Evolutionary conservation across 2,113 vertebrate genomes (phyloP).

Genomic region (Nettapus auritus): DNA sequence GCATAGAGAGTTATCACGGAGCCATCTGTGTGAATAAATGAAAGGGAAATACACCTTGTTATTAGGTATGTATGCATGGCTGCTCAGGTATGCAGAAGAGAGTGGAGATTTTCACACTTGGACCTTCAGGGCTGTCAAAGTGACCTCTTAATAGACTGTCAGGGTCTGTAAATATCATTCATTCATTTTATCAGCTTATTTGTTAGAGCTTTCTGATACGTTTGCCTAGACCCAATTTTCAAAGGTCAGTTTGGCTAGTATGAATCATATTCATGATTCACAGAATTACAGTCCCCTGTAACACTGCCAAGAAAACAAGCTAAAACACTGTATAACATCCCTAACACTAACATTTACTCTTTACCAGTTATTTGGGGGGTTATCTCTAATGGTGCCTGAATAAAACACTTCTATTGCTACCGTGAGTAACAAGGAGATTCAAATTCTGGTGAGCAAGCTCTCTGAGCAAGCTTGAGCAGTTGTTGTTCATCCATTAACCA

Average conservation of each 20-base stretch:
- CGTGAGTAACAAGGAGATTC: neutral
- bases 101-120: neutral
- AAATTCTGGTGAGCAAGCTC: slow-evolving; percentile 3
- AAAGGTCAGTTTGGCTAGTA: slow-evolving; percentile 66
- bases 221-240: slow-evolving; percentile 47
- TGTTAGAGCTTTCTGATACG: slow-evolving; percentile 36
- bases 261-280: slow-evolving; percentile 40
- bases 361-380: neutral
- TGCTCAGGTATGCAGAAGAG: neutral
- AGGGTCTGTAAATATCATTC: slow-evolving; percentile 24
- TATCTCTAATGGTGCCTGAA: neutral
- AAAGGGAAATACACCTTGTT: neutral
- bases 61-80: neutral
- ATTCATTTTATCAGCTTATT: slow-evolving; percentile 45
- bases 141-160: slow-evolving; percentile 18
- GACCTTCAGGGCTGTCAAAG: neutral
- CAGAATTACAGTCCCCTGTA: neutral
- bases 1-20: neutral
- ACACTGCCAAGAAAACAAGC: slow-evolving; percentile 12
- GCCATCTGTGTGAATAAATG: neutral
- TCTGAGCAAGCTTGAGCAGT: neutral
- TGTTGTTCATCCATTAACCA: slow-evolving; percentile 33
- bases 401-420: neutral
- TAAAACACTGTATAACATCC: neutral
- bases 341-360: neutral